Conservation (phyloP, 53 echinoderm and acorn worm species). For the Astropecten irregularis region DNA sequence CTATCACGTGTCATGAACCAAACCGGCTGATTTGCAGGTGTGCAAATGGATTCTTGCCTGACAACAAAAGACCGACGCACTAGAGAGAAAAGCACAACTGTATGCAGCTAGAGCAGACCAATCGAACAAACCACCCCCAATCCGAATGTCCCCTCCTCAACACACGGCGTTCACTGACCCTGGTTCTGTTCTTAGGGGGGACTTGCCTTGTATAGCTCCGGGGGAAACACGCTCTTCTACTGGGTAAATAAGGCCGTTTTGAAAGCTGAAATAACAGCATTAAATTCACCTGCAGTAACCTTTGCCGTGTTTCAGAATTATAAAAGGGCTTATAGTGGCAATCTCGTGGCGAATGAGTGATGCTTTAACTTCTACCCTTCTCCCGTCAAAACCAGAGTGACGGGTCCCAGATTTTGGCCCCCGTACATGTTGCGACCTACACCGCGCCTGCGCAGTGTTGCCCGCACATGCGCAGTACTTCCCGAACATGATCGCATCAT, state of each 20-base stretch:
- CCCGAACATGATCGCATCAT: no score
- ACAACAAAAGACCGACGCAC: constrained; percentile 54
- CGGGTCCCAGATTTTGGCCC: background rate
- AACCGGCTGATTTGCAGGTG: constrained; percentile 56
- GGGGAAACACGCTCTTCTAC: constrained; percentile 67
- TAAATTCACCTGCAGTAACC: constrained; percentile 66
- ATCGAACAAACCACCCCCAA: constrained; percentile 47
- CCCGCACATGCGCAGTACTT: no score
- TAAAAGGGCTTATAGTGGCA: constrained; percentile 20
- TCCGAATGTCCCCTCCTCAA: constrained; percentile 40
- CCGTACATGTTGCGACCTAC: no score
- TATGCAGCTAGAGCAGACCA: constrained; percentile 17
- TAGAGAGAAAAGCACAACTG: background rate
- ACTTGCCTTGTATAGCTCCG: constrained; percentile 54
- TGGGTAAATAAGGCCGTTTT: constrained; percentile 69
- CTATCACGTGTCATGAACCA: constrained; percentile 63
- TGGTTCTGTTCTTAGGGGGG: constrained; percentile 37
- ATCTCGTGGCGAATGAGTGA: constrained; percentile 22
- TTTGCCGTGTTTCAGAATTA: constrained; percentile 60
- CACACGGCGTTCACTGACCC: constrained; percentile 64
- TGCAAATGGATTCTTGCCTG: constrained; percentile 36
- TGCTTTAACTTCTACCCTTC: constrained; percentile 36
- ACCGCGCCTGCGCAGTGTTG: no score
- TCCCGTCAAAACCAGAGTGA: background rate
- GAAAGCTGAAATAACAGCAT: constrained; percentile 72